Percentiles rank a stretch among this genome's conserved stretches.
Conservation (phyloP, 2,888 invertebrate genomes). For the Cephus nigrinus region DNA sequence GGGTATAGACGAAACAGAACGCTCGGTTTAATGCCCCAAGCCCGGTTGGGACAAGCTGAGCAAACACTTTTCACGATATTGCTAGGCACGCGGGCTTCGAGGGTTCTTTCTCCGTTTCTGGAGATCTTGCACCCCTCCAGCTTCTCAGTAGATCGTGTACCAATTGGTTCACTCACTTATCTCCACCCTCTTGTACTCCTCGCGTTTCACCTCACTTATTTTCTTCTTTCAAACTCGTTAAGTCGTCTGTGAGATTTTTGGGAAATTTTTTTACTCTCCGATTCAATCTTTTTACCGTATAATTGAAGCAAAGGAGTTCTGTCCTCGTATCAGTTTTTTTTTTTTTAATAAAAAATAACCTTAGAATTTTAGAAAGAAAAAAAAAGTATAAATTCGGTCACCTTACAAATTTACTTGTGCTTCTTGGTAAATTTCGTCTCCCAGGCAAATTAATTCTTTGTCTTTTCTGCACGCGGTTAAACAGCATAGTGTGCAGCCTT, state of each 20-base stretch:
- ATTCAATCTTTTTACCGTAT: not conserved
- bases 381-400: not conserved
- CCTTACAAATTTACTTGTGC: not conserved
- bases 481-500: not conserved
- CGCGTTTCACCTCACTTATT: conserved; percentile 21
- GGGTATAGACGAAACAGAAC: conserved; percentile 39
- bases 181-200: conserved; percentile 7
- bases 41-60: conserved; percentile 60
- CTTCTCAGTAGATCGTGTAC: not conserved
- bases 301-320: not conserved
- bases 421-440: not conserved
- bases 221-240: conserved; percentile 3
- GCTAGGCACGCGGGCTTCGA: conserved; percentile 40
- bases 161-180: not conserved
- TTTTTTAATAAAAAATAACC: not conserved
- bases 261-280: conserved; percentile 23
- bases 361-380: not conserved
- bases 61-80: conserved; percentile 65
- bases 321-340: not conserved
- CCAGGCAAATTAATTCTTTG: not conserved
- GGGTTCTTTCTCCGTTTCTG: not conserved
- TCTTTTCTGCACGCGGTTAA: not conserved
- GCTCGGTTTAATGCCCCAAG: conserved; percentile 54
- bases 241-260: not conserved
- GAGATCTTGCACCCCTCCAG: not conserved